Evolutionary conservation across 2,113 vertebrate genomes (phyloP).

Genomic region (Noturus placidus): DNA sequence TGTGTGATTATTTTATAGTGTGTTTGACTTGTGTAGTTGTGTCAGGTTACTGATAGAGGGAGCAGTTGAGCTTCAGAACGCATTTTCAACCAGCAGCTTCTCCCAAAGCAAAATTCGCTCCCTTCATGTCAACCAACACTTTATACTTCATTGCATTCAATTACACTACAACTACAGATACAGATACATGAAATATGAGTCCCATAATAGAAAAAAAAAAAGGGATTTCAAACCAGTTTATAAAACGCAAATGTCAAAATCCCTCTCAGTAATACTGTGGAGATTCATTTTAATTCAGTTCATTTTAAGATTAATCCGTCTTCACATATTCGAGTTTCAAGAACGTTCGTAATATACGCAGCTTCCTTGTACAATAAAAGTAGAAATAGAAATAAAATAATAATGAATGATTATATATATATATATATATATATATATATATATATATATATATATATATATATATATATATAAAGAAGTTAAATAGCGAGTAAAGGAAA

Average conservation of each 20-base stretch:
- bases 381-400: neutral
- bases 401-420: neutral
- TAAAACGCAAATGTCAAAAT: neutral
- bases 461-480: neutral
- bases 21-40: slow-evolving; percentile 43
- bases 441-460: neutral
- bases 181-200: neutral
- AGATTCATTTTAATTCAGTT: neutral
- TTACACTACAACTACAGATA: neutral
- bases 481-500: neutral
- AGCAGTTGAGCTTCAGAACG: slow-evolving; percentile 71
- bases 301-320: neutral
- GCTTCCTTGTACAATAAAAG: neutral
- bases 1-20: neutral
- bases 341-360: neutral
- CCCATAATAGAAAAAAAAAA: neutral
- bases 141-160: neutral
- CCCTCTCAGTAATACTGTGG: neutral
- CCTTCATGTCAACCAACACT: neutral
- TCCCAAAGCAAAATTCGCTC: neutral
- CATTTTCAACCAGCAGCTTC: neutral
- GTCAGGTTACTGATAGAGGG: slow-evolving; percentile 66
- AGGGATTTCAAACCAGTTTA: neutral
- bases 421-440: neutral
- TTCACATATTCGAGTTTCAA: neutral